These are phyloP conservation scores for Spisula solida DNA, from an alignment of 2,888 invertebrate species.

Conservation along the genomic window DNA sequence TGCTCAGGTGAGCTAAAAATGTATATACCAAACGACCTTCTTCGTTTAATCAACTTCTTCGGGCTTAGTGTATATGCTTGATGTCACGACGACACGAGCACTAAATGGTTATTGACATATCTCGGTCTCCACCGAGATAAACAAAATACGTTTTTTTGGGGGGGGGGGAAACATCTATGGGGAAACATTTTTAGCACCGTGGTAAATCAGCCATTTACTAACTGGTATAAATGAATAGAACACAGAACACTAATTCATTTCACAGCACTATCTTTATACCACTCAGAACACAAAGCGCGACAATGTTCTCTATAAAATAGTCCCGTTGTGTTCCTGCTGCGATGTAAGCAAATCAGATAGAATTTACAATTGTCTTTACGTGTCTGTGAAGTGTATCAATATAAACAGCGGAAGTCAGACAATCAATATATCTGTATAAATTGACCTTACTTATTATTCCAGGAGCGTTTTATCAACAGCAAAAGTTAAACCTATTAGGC, in stretches of 20 bases:
- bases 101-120: too few relatives aligned
- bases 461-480: background rate
- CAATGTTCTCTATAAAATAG: background rate
- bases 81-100: too few relatives aligned
- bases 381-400: slow-evolving; percentile 7
- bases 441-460: background rate
- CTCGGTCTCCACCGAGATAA: too few relatives aligned
- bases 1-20: too few relatives aligned
- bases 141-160: too few relatives aligned
- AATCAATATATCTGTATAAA: slow-evolving; percentile 1
- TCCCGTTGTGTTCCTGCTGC: background rate
- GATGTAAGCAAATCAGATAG: background rate
- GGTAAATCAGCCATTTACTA: background rate
- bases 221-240: background rate
- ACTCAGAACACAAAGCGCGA: background rate
- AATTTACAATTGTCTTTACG: background rate
- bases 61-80: too few relatives aligned
- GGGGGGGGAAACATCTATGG: too few relatives aligned
- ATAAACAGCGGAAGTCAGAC: background rate
- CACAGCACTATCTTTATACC: background rate
- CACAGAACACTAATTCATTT: background rate
- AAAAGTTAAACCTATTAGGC: too few relatives aligned
- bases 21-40: too few relatives aligned
- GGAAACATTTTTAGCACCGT: background rate
- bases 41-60: too few relatives aligned